Evolutionary conservation across 2,797 vertebrate genomes (phyloP), one percentile per base, ranked within the genome.

Genomic region (Lagocephalus sceleratus): DNA sequence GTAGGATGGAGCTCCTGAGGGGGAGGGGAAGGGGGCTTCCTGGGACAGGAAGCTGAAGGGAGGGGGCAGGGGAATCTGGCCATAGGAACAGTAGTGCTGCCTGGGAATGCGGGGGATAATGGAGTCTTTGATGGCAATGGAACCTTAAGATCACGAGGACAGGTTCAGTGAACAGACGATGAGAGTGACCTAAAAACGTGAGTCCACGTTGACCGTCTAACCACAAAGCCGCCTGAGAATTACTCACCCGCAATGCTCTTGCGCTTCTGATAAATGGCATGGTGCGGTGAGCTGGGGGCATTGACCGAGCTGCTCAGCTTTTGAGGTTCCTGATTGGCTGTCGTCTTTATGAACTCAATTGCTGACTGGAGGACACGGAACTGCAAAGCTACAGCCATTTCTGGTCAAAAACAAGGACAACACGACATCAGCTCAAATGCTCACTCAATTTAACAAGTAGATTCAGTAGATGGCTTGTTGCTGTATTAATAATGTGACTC

Each of bases 341-440:
- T 95, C 0, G 92, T 96, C 83, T 92, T 95, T 77, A 99, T 97
- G 72, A 97, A 94, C 68, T 98, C 94, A 29, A 98, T 90, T 2
- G 95, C 95, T 19, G 96, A 93, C 66, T 97, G 96, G 56, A 99
- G 94, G 71, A 98, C 93, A 15, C 91, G 92, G 54, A 97, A 92
- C 83, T 99, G 97, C 57, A 99, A 82, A 23, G 92, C 92, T 73
- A 94, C 81, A n/a, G 96, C 94, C 93, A 98, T 96, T 79, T 93
- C 97, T 99, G 50, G 2, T 35, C 21, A 8, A 17, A 57, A 6
- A 32, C 2, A 35, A 23, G 47, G 43, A 26, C n/a, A 42, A 8
- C 16, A 19, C 14, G 39, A 5, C 29, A 35, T 15, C 5, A 15
- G 12, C 26, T 29, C 26, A 7, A 29, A 14, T 4, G 32, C 32